These are phyloP conservation scores for Tortrix viridana DNA, from an alignment of 2,888 invertebrate genomes.

Conservation along the genomic window DNA sequence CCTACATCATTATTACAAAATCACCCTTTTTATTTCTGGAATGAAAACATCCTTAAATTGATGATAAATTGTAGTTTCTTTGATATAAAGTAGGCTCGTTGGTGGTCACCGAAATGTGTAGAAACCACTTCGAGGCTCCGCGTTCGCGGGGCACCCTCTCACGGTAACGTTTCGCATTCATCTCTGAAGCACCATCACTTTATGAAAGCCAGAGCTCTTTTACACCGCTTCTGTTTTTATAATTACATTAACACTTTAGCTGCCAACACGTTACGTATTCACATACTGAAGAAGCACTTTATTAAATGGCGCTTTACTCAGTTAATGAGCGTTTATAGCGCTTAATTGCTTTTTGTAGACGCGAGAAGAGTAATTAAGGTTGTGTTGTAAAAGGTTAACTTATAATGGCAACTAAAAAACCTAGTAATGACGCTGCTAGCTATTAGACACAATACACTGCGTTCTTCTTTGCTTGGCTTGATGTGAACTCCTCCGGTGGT, in stretches of 20 bases:
- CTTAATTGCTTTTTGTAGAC: slow-evolving; percentile 35
- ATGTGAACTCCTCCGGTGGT: not conserved
- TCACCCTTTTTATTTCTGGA: too few relatives aligned
- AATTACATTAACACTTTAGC: slow-evolving; percentile 37
- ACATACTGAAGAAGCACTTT: slow-evolving; percentile 35
- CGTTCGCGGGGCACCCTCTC: slow-evolving; percentile 57
- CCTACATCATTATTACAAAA: too few relatives aligned
- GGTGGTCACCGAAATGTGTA: slow-evolving; percentile 9
- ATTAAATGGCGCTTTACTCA: slow-evolving; percentile 37
- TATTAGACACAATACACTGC: not conserved
- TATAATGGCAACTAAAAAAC: slow-evolving; percentile 25
- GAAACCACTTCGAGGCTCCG: slow-evolving; percentile 46
- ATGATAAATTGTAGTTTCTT: not conserved
- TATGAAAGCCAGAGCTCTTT: slow-evolving; percentile 57
- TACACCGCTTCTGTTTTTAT: slow-evolving; percentile 34
- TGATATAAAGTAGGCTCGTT: not conserved
- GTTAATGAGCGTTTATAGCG: slow-evolving; percentile 33
- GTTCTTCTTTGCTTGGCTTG: not conserved
- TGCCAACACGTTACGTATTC: slow-evolving; percentile 32
- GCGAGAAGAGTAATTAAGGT: slow-evolving; percentile 35
- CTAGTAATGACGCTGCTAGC: slow-evolving; percentile 41
- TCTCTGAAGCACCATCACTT: slow-evolving; percentile 62
- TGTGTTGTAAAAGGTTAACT: slow-evolving; percentile 22
- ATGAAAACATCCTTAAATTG: too few relatives aligned
- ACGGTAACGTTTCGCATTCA: slow-evolving; percentile 55